Conservation (phyloP, 2,113 vertebrate genomes). For the Ophiodon elongatus region DNA sequence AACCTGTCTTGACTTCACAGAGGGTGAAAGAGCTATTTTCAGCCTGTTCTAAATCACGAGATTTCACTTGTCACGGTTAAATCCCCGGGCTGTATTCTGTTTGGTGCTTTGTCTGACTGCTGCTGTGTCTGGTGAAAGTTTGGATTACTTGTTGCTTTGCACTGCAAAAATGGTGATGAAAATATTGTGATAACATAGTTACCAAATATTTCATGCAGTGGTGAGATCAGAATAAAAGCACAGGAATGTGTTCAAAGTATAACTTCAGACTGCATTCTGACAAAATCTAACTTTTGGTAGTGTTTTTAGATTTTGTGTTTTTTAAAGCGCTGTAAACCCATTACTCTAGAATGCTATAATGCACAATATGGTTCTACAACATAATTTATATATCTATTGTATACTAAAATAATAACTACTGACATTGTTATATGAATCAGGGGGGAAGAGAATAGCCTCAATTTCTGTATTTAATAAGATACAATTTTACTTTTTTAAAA, state of each 20-base stretch:
- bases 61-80: slow-evolving; percentile 61
- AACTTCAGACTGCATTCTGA: background rate
- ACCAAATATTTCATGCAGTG: background rate
- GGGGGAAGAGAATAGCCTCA: background rate
- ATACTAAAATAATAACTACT: background rate
- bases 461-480: background rate
- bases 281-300: background rate
- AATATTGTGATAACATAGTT: background rate
- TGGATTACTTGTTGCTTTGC: background rate
- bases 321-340: background rate
- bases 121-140: slow-evolving; percentile 22
- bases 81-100: slow-evolving; percentile 33
- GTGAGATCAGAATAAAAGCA: background rate
- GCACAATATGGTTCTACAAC: background rate
- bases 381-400: background rate
- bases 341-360: background rate
- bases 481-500: background rate
- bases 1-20: slow-evolving; percentile 57
- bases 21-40: slow-evolving; percentile 49
- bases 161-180: slow-evolving; percentile 21
- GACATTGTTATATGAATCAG: background rate
- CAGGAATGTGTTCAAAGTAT: background rate
- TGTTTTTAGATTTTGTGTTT: background rate
- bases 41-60: slow-evolving; percentile 60
- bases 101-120: slow-evolving; percentile 43